Evolutionary conservation across 2,797 vertebrate species (phyloP).

Genomic region (Mus minutoides): DNA sequence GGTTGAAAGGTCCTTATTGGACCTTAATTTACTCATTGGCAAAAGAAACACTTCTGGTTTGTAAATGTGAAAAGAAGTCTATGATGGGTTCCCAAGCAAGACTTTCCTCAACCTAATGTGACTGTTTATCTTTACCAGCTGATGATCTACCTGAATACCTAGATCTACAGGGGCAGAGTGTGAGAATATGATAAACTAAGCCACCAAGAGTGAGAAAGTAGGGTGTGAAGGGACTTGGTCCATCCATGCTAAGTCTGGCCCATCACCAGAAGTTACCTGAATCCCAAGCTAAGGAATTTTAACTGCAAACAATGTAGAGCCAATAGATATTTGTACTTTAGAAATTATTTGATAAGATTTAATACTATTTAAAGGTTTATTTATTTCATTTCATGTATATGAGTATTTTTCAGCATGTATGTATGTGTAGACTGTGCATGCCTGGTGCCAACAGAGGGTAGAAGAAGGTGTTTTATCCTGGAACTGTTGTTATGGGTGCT

Average conservation of each 20-base stretch:
- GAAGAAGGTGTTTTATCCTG: neutral
- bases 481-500: neutral
- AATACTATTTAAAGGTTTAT: neutral
- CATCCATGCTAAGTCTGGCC: neutral
- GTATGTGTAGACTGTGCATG: neutral
- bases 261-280: neutral
- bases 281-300: neutral
- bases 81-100: neutral
- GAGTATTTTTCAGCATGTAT: neutral
- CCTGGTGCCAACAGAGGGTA: neutral
- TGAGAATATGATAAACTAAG: neutral
- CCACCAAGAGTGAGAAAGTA: neutral
- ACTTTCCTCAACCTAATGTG: neutral
- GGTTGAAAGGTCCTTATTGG: neutral
- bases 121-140: neutral
- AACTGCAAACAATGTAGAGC: neutral
- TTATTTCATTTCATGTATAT: neutral
- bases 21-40: neutral
- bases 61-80: neutral
- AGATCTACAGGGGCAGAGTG: neutral
- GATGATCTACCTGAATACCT: neutral
- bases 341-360: neutral
- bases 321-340: neutral
- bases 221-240: neutral
- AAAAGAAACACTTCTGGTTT: neutral